Evolutionary conservation across 2,797 vertebrate species (phyloP), one percentile per base, ranked within the genome.

Genomic region (Microhierax caerulescens): DNA sequence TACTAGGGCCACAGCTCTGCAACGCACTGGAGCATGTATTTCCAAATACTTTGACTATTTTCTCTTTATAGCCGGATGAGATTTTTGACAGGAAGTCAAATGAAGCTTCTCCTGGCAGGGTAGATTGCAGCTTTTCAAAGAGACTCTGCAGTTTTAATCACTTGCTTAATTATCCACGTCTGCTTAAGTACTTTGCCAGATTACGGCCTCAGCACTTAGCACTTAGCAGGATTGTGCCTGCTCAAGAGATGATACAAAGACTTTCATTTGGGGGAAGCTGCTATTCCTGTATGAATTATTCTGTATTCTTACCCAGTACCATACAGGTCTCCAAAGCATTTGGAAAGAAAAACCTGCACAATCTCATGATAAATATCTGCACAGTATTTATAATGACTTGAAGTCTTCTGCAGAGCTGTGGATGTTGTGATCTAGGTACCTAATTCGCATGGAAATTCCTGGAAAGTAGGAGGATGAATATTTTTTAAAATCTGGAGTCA

Each of bases 71-170:
- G 60, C n/a, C 65, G 61, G 61, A 72, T 90, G 65, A 93, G 86
- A 87, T 94, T 95, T 97, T 85, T 83, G 93, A 93, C 84, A 91
- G 72, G 64, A 93, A 96, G 67, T 93, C 84, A 95, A 92, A 95
- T 56, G 86, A 96, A 95, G 43, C 76, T 43, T 56, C 92, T 95
- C 65, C 75, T 92, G 90, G 48, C 1, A 2, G 56, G 47, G 69
- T 74, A 95, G 93, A 94, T 91, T 97, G 75, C 75, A 92, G 88
- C 67, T 91, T 96, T 97, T 92, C 88, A 93, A 96, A 88, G 75
- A 94, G 53, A 81, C 91, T 81, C 85, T 84, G 89, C 57, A 88
- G 91, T 90, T 95, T 93, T 88, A 97, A 96, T 95, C 93, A 68
- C 83, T 82, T 64, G 56, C 75, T 80, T 93, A 93, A 96, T 95